These are phyloP conservation scores for Eristalinus sepulchralis DNA, from an alignment of 2,888 invertebrate genomes.

Conservation along the genomic window DNA sequence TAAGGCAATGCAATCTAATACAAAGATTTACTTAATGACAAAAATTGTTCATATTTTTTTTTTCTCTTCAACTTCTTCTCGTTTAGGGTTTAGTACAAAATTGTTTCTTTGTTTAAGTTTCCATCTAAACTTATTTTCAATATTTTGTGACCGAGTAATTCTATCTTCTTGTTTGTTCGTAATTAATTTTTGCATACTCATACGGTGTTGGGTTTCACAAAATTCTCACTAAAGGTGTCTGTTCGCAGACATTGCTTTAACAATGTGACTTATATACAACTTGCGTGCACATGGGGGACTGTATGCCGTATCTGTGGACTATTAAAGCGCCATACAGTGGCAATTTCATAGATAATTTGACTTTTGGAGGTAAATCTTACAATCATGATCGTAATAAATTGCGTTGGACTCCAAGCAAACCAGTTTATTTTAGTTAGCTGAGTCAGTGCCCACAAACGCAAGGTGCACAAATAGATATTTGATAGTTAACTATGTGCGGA, in stretches of 20 bases:
- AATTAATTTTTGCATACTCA: slow-evolving; percentile 35
- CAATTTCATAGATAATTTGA: slow-evolving; percentile 20
- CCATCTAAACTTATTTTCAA: slow-evolving; percentile 14
- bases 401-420: background rate
- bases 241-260: background rate
- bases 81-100: background rate
- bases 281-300: background rate
- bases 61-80: background rate
- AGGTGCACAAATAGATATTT: no score
- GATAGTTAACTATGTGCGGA: no score
- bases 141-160: slow-evolving; percentile 41
- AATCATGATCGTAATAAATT: slow-evolving; percentile 30
- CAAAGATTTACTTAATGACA: slow-evolving; percentile 10
- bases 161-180: slow-evolving; percentile 41
- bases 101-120: background rate
- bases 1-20: slow-evolving; percentile 9
- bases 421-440: background rate
- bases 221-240: slow-evolving; percentile 55
- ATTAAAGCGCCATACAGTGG: slow-evolving; percentile 36
- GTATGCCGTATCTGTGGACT: background rate
- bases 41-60: background rate
- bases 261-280: background rate
- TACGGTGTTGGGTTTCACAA: slow-evolving; percentile 44
- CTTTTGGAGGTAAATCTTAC: slow-evolving; percentile 1
- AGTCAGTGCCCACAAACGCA: background rate